phyloP scores from a whole-genome alignment of 2,113 vertebrate genomes.

The Brachypodius melanocephalos region DNA sequence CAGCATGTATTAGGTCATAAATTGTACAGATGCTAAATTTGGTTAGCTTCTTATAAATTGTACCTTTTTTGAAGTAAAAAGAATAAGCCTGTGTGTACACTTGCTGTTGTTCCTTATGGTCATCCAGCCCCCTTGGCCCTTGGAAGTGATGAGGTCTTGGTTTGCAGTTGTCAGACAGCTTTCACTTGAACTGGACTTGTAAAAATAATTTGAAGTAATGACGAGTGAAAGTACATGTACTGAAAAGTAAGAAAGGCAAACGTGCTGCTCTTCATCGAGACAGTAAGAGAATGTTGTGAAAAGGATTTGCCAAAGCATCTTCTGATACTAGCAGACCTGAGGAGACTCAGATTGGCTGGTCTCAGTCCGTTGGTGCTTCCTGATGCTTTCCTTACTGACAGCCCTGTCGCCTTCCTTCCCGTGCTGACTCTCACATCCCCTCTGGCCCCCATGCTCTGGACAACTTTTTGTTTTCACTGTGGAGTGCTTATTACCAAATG shows the following conservation, averaged over 20 bases:
- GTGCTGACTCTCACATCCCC: fast-evolving
- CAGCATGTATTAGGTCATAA: not conserved
- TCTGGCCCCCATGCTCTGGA: fast-evolving
- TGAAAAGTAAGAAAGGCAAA: not conserved
- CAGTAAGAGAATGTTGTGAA: not conserved
- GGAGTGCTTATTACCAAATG: not conserved
- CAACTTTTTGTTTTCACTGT: not conserved
- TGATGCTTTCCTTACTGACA: not conserved
- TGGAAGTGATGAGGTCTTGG: not conserved
- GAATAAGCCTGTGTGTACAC: fast-evolving
- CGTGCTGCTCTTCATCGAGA: fast-evolving
- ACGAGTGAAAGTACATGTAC: fast-evolving
- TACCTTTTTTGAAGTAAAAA: not conserved
- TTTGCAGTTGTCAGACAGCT: not conserved
- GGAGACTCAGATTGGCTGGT: not conserved
- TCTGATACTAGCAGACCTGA: not conserved
- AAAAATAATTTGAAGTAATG: not conserved
- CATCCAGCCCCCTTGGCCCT: not conserved
- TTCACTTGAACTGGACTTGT: not conserved
- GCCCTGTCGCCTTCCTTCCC: not conserved
- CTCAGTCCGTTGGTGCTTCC: fast-evolving
- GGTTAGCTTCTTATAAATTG: not conserved
- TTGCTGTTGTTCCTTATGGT: not conserved
- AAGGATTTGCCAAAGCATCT: not conserved
- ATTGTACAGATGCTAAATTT: not conserved